A percentile compares a stretch with the other conserved stretches of the same genome.
phyloP scores from a whole-genome alignment of 1,140 invertebrate genomes.

The Mylabris phalerata region DNA sequence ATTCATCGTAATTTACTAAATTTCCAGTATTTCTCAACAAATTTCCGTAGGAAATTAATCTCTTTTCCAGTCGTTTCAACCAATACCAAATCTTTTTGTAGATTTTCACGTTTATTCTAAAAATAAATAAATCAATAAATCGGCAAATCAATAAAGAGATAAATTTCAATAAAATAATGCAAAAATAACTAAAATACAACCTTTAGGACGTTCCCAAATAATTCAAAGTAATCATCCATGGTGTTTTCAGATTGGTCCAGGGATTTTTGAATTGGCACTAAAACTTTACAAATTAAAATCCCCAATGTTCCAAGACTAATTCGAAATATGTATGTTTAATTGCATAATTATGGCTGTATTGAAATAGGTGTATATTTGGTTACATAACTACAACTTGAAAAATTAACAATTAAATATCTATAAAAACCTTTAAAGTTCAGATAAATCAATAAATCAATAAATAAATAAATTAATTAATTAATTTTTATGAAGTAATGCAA shows the following conservation, averaged over 20 bases:
- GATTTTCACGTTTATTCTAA: neutral
- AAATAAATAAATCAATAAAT: neutral
- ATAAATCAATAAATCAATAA: neutral
- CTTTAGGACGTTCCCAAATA: neutral
- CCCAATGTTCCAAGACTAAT: no score
- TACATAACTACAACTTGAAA: no score
- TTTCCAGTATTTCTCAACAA: neutral
- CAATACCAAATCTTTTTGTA: neutral
- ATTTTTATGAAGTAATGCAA: no score
- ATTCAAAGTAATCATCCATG: slow-evolving; percentile 1
- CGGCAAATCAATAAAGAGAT: neutral
- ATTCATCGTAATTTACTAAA: neutral
- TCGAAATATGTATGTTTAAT: no score
- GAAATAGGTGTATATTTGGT: no score
- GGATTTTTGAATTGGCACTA: no score
- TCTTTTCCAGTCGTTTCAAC: neutral
- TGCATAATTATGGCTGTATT: no score
- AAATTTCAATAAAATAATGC: no score
- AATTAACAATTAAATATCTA: no score
- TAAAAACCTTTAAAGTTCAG: neutral
- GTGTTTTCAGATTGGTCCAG: no score
- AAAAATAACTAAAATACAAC: neutral
- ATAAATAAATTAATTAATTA: neutral
- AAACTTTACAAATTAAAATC: no score
- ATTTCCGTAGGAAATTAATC: neutral